Conservation (phyloP, 2,113 vertebrate genomes). For the Boleophthalmus pectinirostris region DNA sequence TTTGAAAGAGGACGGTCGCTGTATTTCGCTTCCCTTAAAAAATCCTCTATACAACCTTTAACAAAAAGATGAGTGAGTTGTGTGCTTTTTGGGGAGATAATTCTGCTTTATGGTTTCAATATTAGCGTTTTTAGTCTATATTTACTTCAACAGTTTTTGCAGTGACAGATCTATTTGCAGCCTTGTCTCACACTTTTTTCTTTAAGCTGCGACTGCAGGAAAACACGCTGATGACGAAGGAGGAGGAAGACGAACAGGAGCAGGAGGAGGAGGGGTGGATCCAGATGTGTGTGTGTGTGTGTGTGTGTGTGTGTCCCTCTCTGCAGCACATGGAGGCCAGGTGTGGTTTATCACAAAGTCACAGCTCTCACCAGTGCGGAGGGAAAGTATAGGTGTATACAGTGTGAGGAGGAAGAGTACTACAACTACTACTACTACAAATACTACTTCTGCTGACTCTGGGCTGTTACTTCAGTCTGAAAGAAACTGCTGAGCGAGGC, state of each 20-base stretch:
- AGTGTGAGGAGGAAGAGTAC: constrained; percentile 1
- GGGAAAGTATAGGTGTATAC: neutral
- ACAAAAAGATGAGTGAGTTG: too few species aligned
- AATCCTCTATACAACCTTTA: too few species aligned
- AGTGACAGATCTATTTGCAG: too few species aligned
- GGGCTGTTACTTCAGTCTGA: constrained; percentile 29
- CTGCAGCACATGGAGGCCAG: constrained; percentile 11
- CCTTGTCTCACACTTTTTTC: too few species aligned
- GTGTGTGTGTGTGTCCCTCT: too few species aligned
- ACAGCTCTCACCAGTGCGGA: neutral
- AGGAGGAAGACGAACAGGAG: neutral
- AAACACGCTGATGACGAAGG: neutral
- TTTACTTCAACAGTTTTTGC: too few species aligned
- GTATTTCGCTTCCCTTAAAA: too few species aligned
- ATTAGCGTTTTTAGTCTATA: too few species aligned
- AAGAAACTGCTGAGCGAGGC: neutral
- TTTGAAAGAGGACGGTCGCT: too few species aligned
- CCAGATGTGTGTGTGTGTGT: constrained; percentile 55
- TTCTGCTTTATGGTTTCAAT: too few species aligned
- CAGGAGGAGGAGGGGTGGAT: constrained; percentile 6
- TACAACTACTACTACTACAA: neutral
- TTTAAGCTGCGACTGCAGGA: neutral
- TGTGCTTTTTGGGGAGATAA: too few species aligned
- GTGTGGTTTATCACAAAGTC: constrained; percentile 29
- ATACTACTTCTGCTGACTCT: too few species aligned